Base-by-base conservation (phyloP, 2,888 invertebrate genomes). In the Eupithecia vulgata region DNA sequence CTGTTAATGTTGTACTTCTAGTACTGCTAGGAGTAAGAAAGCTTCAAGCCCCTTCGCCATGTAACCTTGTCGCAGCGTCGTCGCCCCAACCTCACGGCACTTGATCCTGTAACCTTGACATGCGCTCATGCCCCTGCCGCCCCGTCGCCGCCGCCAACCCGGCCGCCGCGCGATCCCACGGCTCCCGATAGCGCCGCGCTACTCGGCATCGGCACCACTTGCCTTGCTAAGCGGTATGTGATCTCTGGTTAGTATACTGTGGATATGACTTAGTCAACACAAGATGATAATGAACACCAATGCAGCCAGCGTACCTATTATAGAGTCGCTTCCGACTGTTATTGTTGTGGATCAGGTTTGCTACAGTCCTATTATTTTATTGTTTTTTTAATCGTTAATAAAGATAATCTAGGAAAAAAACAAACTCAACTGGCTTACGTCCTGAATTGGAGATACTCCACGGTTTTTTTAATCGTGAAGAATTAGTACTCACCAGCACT, bases 161-260 rank as follows among this genome's bases (percentile, higher is more conserved):
- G n/a, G n/a, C n/a, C n/a, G n/a, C n/a, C 42, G 15, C 40, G 75
- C 77, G 77, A 76, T 81, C 81, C 80, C 81, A 81, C 81, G 81
- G 71, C 74, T 67, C 72, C 68, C 67, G 77, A 73, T 76, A 76
- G 71, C 69, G 70, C 10, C 10, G 69, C 73, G 82, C 89, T 91
- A 52, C 21, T 91, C 90, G 91, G 88, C 45, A 17, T 86, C 86
- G 88, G 86, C 90, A 86, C 90, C 92, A 92, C 91, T 93, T 91
- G 89, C 87, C 90, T 91, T 93, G 91, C 91, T 93, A 92, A 92
- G 90, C 88, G 85, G 86, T 82, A 82, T 77, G 78, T 35, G 57
- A 67, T 48, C 40, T 84, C 82, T 75, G 82, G 61, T 76, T 72
- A 70, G 80, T 1, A 72, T 84, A 78, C 52, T 81, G 68, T 84